Evolutionary conservation across 2,113 vertebrate genomes (phyloP).

Genomic region (Dromaius novaehollandiae): DNA sequence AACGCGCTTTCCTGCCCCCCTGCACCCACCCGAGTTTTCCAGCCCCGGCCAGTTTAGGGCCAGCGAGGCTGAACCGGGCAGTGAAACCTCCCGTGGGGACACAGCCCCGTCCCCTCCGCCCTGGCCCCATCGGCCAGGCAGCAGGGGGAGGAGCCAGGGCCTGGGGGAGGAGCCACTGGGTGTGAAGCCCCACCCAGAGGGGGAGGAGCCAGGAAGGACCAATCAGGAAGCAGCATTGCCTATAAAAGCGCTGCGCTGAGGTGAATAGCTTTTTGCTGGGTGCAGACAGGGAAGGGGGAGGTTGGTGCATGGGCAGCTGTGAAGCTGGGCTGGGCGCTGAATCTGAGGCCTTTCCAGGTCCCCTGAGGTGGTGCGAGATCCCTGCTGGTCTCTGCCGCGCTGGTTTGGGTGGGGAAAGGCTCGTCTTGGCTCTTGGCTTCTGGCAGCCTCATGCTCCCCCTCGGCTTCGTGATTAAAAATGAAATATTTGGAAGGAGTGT

Average conservation of each 20-base stretch:
- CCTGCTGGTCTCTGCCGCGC: rapidly evolving
- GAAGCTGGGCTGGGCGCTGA: neutral
- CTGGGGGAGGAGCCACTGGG: neutral
- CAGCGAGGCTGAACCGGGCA: too few species aligned
- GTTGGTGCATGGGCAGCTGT: too few species aligned
- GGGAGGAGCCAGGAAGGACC: neutral
- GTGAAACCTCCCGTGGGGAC: neutral
- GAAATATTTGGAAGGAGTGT: neutral
- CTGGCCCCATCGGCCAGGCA: neutral
- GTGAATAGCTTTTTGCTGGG: too few species aligned
- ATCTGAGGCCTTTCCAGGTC: neutral
- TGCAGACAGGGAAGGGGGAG: rapidly evolving
- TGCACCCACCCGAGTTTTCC: neutral
- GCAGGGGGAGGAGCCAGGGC: neutral
- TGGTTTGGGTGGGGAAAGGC: neutral
- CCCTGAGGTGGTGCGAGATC: neutral
- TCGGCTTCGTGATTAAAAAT: neutral
- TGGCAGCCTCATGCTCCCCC: neutral
- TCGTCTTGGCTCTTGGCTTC: neutral
- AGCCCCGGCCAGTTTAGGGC: neutral
- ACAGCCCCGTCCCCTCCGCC: neutral
- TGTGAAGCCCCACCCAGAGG: neutral
- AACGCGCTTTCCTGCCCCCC: neutral
- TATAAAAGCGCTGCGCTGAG: neutral
- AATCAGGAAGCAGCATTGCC: neutral